A percentile compares a stretch with the other conserved stretches of the same genome.
These are phyloP conservation scores for Megalops cyprinoides DNA, from an alignment of 2,797 vertebrate genomes.

Conservation along the genomic window DNA sequence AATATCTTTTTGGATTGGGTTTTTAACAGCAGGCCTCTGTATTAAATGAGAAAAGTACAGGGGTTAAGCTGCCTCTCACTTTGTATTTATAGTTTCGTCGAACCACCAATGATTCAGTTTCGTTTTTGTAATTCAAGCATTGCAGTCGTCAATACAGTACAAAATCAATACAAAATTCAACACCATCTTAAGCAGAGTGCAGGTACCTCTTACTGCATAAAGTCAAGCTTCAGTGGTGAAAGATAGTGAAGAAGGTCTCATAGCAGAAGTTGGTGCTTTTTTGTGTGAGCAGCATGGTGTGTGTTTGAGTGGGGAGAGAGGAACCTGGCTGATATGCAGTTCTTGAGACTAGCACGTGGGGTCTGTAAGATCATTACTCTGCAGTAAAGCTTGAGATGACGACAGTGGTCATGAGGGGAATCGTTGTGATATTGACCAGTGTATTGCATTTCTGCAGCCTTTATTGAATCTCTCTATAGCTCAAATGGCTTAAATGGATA, in stretches of 20 bases:
- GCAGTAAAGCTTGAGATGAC: background rate
- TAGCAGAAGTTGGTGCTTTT: background rate
- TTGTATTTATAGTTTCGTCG: background rate
- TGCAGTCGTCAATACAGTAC: background rate
- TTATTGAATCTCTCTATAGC: background rate
- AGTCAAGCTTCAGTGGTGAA: background rate
- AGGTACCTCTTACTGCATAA: background rate
- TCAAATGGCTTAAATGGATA: background rate
- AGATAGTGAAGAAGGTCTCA: background rate
- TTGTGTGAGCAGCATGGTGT: background rate
- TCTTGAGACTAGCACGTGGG: background rate
- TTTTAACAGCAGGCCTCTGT: background rate
- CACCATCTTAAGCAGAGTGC: background rate
- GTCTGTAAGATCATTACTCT: background rate
- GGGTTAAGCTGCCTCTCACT: background rate
- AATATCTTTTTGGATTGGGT: background rate
- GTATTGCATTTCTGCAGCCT: background rate
- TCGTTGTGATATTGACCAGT: background rate
- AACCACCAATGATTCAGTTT: background rate
- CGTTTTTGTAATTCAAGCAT: background rate
- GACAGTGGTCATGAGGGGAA: background rate
- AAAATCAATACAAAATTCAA: too few species aligned
- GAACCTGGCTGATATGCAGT: background rate
- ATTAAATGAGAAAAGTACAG: background rate
- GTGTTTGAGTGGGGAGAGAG: background rate